Base-by-base conservation (phyloP, 2,888 invertebrate genomes). In the Andricus curvator region DNA sequence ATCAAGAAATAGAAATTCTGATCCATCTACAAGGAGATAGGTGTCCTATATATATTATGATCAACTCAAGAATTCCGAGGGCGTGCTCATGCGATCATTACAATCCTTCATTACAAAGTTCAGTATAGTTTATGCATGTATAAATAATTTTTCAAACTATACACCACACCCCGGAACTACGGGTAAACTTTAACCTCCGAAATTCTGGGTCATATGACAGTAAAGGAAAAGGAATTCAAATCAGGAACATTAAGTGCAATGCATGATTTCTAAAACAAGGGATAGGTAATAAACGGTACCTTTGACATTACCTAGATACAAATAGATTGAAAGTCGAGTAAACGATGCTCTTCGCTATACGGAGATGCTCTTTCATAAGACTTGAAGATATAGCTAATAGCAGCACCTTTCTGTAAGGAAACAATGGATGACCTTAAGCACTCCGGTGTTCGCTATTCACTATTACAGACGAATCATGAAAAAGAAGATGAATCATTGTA, bases 1-100 rank as follows among this genome's bases (percentile, higher is more conserved):
- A 56, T 74, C 74, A 74, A 56, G 33, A 74, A 74, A 74, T 74
- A 74, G 74, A 74, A 74, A 74, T 74, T 56, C 74, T 74, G 56
- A 74, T 74, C 29, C n/a, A 29, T 74, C 74, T 74, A n/a, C n/a
- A 56, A 62, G 25, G 62, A 74, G 74, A 74, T 74, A 74, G 8
- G 20, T 56, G 51, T 74, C 48, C 29, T 62, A 62, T 62, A 62
- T 13, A 29, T 62, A 62, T 5, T 25, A 62, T 17, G 5, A 25
- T 62, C 62, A 11, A 25, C 62, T 22, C 13, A 15, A 15, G 62
- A 62, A 62, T 62, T 25, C 17, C 20, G 51, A 74, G 56, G 74
- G 56, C 74, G 56, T 56, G 29, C 20, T 70, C 48, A 20, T 33
- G 20, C 17, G 48, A 51, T 70, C 56, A 29, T 62, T 22, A 62